Conservation (phyloP, 2,888 invertebrate genomes). For the Drosophila eohydei region DNA sequence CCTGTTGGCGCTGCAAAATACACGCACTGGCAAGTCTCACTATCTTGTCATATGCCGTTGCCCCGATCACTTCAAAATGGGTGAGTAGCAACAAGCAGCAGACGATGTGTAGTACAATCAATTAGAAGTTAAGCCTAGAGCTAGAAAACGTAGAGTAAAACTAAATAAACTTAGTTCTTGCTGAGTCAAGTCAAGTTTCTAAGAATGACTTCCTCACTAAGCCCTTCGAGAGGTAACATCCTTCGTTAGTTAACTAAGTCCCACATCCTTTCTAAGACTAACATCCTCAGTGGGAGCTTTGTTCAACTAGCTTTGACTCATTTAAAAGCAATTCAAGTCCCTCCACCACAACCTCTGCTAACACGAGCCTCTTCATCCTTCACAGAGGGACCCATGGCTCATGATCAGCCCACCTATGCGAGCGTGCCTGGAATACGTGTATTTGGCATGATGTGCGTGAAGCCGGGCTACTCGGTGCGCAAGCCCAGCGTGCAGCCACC, state of each 20-base stretch:
- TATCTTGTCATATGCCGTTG: slow-evolving; percentile 96
- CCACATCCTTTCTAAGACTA: neutral
- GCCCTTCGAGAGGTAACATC: neutral
- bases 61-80: slow-evolving; percentile 92
- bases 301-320: neutral
- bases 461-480: slow-evolving; percentile 85
- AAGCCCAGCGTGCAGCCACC: slow-evolving; percentile 84
- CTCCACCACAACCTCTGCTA: neutral
- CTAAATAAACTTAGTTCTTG: neutral
- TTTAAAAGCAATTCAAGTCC: neutral
- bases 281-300: neutral
- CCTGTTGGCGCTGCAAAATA: slow-evolving; percentile 94
- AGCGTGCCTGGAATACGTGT: slow-evolving; percentile 97
- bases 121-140: neutral
- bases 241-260: neutral
- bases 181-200: neutral
- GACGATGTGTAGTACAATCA: neutral
- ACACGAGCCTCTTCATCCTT: slow-evolving; percentile 6
- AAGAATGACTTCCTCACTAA: neutral
- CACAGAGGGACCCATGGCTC: slow-evolving; percentile 96
- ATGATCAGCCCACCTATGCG: slow-evolving; percentile 96
- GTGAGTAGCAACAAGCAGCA: slow-evolving; percentile 86
- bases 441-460: slow-evolving; percentile 97
- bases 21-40: slow-evolving; percentile 96
- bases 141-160: too few species aligned